These are phyloP conservation scores for Phaonia tiefii DNA, from an alignment of 2,888 invertebrate species.

Conservation along the genomic window DNA sequence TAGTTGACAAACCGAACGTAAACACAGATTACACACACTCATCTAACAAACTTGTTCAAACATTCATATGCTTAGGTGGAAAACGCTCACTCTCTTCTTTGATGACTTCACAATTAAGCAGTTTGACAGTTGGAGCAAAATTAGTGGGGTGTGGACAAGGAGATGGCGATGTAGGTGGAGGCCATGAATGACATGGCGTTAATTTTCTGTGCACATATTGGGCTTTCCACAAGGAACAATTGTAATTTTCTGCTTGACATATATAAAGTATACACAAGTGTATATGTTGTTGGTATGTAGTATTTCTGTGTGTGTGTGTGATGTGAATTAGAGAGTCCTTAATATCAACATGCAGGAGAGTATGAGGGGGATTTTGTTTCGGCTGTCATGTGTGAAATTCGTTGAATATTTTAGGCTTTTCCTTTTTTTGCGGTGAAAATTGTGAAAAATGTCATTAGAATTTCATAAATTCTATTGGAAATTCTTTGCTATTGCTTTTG, in stretches of 20 bases:
- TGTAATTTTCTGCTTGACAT: neutral
- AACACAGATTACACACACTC: neutral
- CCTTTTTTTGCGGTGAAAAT: no score
- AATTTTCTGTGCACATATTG: neutral
- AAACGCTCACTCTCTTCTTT: neutral
- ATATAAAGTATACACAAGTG: neutral
- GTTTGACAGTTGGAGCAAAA: neutral
- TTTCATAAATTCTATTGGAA: no score
- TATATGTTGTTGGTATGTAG: neutral
- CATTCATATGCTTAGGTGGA: no score
- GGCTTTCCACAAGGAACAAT: neutral
- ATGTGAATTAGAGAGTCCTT: no score
- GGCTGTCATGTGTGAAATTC: no score
- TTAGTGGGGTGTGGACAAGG: neutral
- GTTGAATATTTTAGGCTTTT: no score
- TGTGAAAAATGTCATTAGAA: no score
- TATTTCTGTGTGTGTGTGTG: neutral
- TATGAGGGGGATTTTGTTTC: no score
- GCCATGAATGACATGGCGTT: neutral
- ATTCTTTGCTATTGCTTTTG: no score
- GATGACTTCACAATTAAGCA: neutral
- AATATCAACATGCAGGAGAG: no score
- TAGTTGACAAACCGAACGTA: conserved; percentile 48
- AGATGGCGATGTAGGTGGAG: neutral
- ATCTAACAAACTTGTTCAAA: neutral